Percentiles rank a stretch among this genome's conserved stretches.
Conservation (phyloP, 2,113 vertebrate species). For the Crotalus tigris region DNA sequence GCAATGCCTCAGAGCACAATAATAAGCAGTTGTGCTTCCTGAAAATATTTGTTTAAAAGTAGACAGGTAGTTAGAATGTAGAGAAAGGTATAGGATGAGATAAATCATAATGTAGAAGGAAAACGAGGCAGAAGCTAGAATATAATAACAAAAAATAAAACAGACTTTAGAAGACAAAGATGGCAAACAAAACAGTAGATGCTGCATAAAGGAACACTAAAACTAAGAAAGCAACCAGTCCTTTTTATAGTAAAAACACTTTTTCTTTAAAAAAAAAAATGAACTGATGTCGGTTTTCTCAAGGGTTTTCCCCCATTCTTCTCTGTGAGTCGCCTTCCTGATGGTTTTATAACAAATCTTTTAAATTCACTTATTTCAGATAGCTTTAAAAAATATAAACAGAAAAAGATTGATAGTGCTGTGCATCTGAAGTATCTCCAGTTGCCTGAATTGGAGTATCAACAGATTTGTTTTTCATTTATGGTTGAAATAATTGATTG, state of each 20-base stretch:
- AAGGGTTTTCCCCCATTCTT: background rate
- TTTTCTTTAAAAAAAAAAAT: background rate
- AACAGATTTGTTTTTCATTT: background rate
- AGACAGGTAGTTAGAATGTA: background rate
- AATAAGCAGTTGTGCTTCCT: conserved; percentile 35
- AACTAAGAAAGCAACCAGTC: background rate
- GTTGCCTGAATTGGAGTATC: background rate
- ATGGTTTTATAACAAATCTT: background rate
- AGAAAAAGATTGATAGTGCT: background rate
- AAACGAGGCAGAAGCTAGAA: background rate
- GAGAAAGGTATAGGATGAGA: background rate
- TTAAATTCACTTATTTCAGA: background rate
- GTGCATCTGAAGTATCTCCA: background rate
- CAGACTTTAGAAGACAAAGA: background rate
- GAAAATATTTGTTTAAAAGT: conserved; percentile 41
- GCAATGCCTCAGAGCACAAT: conserved; percentile 32
- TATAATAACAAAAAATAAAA: background rate
- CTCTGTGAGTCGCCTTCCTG: background rate
- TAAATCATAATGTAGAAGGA: background rate
- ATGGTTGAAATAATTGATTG: background rate
- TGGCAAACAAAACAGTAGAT: background rate
- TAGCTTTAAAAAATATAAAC: background rate
- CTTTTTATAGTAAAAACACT: background rate
- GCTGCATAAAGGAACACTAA: background rate
- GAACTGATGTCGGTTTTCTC: background rate